Evolutionary conservation across 2,113 vertebrate species (phyloP), one percentile per base, ranked within the genome.

Genomic region (Cranoglanis bouderius): DNA sequence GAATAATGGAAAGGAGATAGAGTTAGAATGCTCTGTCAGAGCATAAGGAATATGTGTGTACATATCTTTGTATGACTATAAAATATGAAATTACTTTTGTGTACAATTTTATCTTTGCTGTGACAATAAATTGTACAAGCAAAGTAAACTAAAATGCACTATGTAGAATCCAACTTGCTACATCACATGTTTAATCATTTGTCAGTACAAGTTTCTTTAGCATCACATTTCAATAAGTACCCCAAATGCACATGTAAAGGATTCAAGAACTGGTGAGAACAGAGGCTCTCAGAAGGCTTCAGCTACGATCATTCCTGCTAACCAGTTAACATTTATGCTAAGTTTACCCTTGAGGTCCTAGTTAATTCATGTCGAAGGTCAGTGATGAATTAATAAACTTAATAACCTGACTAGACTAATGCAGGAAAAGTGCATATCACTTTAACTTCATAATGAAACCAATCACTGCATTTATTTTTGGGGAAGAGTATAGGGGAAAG

Each of bases 11-110:
- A 86, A 55, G 63, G 61, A 87, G 87, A 87, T n/a, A 59, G 85
- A 94, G 94, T 95, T 95, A 83, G 86, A 90, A 91, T 88, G 93
- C 93, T 92, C 92, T 93, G 57, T 91, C 88, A 92, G 90, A 85
- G 53, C 32, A 70, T 91, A 88, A 90, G 86, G 86, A 85, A 75
- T 84, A 70, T 32, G 88, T 90, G 63, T 70, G 74, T 14, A 46
- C 32, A 53, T 29, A 6, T 89, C 72, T 77, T 21, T 84, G 57
- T 75, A 26, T 80, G 38, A 38, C 4, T 55, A 26, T 7, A 59
- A 59, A 57, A 55, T 55, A 29, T n/a, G 5, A 49, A 32, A 19
- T 51, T 32, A 12, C 2, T 82, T 21, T 55, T 82, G 18, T 21
- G 9, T 10, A 55, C n/a, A 38, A 35, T 82, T 82, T 82, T 35